Conservation (phyloP, 1,140 invertebrate genomes). For the Fopius arisanus region DNA sequence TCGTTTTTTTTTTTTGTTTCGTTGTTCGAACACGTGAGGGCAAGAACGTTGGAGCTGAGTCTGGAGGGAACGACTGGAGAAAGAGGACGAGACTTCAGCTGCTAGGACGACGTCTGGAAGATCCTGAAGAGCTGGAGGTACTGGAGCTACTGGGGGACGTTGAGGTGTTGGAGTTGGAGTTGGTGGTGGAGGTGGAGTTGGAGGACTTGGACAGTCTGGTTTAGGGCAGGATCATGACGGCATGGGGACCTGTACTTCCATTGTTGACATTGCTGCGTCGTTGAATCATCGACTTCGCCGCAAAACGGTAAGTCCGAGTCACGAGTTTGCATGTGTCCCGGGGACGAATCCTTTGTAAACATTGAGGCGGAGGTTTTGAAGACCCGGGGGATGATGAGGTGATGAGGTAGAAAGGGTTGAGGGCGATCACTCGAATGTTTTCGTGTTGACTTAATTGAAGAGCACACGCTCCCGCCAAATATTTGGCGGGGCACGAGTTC, state of each 20-base stretch:
- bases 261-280: slow-evolving; percentile 41
- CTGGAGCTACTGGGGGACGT: background rate
- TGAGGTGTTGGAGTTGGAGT: background rate
- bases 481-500: slow-evolving; percentile 40
- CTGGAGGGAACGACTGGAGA: too few relatives aligned
- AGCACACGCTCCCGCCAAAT: slow-evolving; percentile 33
- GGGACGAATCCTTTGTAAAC: background rate
- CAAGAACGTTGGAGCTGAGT: too few relatives aligned
- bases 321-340: background rate
- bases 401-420: background rate
- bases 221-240: slow-evolving; percentile 38
- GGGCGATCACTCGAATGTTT: background rate
- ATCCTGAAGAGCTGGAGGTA: too few relatives aligned
- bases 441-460: background rate
- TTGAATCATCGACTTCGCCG: slow-evolving; percentile 44
- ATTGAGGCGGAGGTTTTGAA: background rate
- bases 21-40: too few relatives aligned
- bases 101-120: too few relatives aligned
- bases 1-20: too few relatives aligned
- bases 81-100: too few relatives aligned
- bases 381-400: background rate
- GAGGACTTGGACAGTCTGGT: background rate
- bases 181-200: background rate
- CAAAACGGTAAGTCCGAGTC: slow-evolving; percentile 37
- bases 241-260: slow-evolving; percentile 43